A percentile compares a stretch with the other conserved stretches of the same genome.
Evolutionary conservation across 2,113 vertebrate genomes (phyloP).

Genomic region (Oxyruncus cristatus): DNA sequence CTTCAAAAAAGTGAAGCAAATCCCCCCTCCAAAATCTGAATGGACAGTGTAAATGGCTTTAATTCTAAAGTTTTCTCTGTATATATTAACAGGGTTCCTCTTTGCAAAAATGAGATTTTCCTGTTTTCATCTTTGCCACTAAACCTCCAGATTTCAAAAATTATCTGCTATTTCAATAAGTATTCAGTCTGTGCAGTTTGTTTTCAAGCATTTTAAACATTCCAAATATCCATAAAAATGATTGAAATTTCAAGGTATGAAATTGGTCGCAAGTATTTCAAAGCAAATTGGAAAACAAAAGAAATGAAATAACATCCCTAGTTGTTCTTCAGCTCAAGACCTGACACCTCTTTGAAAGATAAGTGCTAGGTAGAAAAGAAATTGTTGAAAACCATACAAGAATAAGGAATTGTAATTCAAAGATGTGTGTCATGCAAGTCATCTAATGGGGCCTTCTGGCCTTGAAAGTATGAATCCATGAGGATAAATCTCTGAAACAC

Average conservation of each 20-base stretch:
- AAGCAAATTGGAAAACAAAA: not conserved
- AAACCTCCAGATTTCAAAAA: not conserved
- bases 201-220: not conserved
- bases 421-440: not conserved
- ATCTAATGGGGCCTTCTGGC: not conserved
- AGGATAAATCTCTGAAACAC: conserved; percentile 17
- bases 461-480: not conserved
- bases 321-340: not conserved
- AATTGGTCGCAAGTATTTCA: not conserved
- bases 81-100: not conserved
- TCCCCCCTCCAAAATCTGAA: not conserved
- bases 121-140: not conserved
- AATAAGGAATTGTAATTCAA: not conserved
- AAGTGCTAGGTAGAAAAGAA: not conserved
- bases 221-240: not conserved
- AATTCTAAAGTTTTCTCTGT: not conserved
- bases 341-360: not conserved
- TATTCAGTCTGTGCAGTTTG: not conserved
- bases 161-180: not conserved
- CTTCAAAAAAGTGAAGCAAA: not conserved
- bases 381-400: not conserved
- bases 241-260: not conserved
- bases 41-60: not conserved
- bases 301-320: not conserved
- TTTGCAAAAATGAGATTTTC: not conserved